These are phyloP conservation scores for Coregonus sp. DNA, from an alignment of 2,797 vertebrate genomes.

Conservation along the genomic window DNA sequence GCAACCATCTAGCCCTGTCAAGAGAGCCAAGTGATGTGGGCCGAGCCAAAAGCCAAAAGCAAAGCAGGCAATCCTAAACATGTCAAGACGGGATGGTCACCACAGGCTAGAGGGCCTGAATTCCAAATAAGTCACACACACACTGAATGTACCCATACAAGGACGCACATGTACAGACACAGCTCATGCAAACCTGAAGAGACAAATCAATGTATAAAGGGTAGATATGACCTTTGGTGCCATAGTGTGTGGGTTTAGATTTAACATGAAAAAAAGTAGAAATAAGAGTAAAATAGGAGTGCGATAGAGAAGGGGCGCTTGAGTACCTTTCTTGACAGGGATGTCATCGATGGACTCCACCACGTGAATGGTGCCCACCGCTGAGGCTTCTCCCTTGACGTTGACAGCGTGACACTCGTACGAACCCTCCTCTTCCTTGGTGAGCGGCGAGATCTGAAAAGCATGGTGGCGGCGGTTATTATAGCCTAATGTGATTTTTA, in stretches of 20 bases:
- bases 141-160: background rate
- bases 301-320: background rate
- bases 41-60: background rate
- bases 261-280: background rate
- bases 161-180: too few relatives aligned
- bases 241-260: background rate
- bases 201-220: background rate
- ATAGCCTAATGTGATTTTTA: too few relatives aligned
- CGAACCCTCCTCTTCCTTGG: slow-evolving; percentile 81
- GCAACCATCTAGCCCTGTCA: slow-evolving; percentile 2
- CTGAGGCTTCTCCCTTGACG: slow-evolving; percentile 82
- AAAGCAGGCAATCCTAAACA: slow-evolving; percentile 1
- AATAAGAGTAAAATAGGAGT: too few relatives aligned
- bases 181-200: too few relatives aligned
- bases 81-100: background rate
- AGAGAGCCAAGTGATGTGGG: slow-evolving; percentile 11
- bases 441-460: slow-evolving; percentile 86
- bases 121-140: slow-evolving; percentile 3
- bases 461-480: background rate
- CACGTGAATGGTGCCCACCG: slow-evolving; percentile 82
- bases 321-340: slow-evolving; percentile 77
- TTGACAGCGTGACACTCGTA: slow-evolving; percentile 90
- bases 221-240: background rate
- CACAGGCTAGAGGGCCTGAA: background rate
- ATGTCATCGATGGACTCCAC: slow-evolving; percentile 82